These are phyloP conservation scores for Montipora foliosa DNA, from an alignment of 64 coral and sea anemone species.

Conservation along the genomic window DNA sequence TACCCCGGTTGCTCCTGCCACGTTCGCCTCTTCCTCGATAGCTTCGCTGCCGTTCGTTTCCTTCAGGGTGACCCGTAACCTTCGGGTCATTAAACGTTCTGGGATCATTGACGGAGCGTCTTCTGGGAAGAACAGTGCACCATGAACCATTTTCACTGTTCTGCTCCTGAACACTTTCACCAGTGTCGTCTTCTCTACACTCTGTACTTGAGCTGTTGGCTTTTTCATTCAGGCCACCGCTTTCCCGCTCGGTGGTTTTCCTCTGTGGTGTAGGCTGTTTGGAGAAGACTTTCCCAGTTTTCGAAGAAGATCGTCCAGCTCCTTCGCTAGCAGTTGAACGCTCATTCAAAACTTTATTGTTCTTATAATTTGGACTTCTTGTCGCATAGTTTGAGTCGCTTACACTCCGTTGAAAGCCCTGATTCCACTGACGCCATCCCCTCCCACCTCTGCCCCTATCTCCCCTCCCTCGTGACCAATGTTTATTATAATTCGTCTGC, in stretches of 20 bases:
- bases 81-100: slow-evolving; percentile 21
- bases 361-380: neutral
- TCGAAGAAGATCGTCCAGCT: neutral
- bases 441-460: neutral
- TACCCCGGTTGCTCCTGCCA: too few relatives aligned
- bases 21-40: neutral
- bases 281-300: neutral
- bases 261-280: neutral
- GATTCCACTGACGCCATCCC: neutral
- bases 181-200: neutral
- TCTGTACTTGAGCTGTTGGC: neutral
- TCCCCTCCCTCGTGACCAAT: slow-evolving; percentile 1
- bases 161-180: neutral
- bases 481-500: neutral
- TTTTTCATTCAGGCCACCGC: neutral
- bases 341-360: neutral
- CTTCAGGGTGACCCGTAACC: neutral
- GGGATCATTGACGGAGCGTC: neutral
- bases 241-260: neutral
- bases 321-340: slow-evolving; percentile 18
- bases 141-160: neutral
- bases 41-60: too few relatives aligned
- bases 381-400: slow-evolving; percentile 26
- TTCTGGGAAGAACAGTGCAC: slow-evolving; percentile 1
- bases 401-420: slow-evolving; percentile 12